These are phyloP conservation scores for Cecidostiba fungosa DNA, from an alignment of 2,888 invertebrate species.

Conservation along the genomic window DNA sequence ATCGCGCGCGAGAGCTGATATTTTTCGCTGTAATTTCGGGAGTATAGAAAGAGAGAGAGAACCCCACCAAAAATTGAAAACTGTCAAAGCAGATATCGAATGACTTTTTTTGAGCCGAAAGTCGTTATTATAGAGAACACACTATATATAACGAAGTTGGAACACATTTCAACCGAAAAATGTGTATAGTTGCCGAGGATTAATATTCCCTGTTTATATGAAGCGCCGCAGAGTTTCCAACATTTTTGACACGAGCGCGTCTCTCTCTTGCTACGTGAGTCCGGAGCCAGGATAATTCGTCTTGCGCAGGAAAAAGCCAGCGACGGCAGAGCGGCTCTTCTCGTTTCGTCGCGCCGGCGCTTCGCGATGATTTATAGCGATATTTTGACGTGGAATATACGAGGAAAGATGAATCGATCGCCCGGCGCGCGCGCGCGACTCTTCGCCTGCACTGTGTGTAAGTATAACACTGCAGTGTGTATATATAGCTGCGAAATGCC, in stretches of 20 bases:
- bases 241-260: constrained; percentile 66
- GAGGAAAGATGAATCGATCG: constrained; percentile 78
- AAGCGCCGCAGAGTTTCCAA: constrained; percentile 1
- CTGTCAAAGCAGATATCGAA: constrained; percentile 28
- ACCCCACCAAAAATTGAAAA: constrained; percentile 19
- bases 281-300: constrained; percentile 68
- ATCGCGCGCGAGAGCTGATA: neutral
- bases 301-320: constrained; percentile 62
- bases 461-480: neutral
- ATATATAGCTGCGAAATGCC: neutral
- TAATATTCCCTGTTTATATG: constrained; percentile 74
- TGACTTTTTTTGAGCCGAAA: constrained; percentile 62
- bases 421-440: constrained; percentile 65
- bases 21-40: constrained; percentile 42
- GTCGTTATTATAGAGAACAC: neutral
- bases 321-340: constrained; percentile 27
- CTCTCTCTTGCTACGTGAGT: constrained; percentile 61
- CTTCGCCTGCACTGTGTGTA: constrained; percentile 66
- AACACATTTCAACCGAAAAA: neutral
- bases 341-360: constrained; percentile 66
- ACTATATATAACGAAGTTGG: neutral
- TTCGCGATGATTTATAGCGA: constrained; percentile 78
- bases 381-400: constrained; percentile 78
- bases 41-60: neutral
- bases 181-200: constrained; percentile 67